Evolutionary conservation across 2,113 vertebrate species (phyloP).

Genomic region (Nothobranchius furzeri): DNA sequence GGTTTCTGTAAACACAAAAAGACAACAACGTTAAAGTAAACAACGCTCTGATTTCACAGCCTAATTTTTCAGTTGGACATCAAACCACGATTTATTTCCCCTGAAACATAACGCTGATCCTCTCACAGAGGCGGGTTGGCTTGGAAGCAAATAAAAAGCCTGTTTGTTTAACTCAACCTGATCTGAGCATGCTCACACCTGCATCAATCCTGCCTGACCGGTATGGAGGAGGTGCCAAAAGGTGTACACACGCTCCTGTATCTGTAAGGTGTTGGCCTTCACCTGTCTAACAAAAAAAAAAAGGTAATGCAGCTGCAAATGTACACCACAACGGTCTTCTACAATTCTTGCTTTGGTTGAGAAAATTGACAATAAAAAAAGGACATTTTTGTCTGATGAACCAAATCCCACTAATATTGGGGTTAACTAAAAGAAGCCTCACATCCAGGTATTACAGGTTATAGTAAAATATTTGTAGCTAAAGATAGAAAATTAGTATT

Average conservation of each 20-base stretch:
- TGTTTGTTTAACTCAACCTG: constrained; percentile 39
- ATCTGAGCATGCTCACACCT: constrained; percentile 71
- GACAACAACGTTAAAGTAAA: neutral
- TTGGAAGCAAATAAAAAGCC: constrained; percentile 5
- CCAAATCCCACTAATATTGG: no score
- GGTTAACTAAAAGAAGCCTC: no score
- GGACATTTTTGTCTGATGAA: no score
- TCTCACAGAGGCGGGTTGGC: constrained; percentile 11
- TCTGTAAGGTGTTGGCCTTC: neutral
- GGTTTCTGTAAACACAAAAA: constrained; percentile 63
- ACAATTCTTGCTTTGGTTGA: no score
- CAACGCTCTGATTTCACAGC: neutral
- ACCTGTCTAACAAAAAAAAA: constrained; percentile 6
- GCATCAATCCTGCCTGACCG: constrained; percentile 73
- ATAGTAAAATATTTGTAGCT: no score
- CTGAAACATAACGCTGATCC: neutral
- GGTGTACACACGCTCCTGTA: neutral
- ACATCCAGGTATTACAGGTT: no score
- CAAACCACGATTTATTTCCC: neutral
- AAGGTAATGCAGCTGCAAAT: neutral
- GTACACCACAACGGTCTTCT: neutral
- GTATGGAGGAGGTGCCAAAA: constrained; percentile 69
- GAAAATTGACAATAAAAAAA: no score
- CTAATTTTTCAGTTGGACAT: neutral
- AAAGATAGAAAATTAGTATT: no score